Evolutionary conservation across 1,140 invertebrate species (phyloP).

Genomic region (Potamilus streckersoni): DNA sequence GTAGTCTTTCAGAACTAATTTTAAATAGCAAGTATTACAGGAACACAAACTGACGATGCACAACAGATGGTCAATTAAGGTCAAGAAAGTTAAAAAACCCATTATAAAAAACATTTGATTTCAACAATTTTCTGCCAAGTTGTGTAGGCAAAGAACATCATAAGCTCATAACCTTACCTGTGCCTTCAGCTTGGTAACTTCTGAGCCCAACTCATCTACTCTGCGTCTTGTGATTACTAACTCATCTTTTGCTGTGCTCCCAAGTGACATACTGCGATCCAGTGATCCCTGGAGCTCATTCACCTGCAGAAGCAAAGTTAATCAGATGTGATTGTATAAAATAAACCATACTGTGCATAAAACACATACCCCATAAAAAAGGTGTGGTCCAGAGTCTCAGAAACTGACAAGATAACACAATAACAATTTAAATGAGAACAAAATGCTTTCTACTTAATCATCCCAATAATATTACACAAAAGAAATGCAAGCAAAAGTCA

Average conservation of each 20-base stretch:
- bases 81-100: not conserved
- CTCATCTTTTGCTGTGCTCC: conserved; percentile 80
- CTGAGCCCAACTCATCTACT: conserved; percentile 79
- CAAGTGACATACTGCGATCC: conserved; percentile 69
- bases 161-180: conserved; percentile 43
- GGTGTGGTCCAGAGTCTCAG: too few relatives aligned
- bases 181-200: conserved; percentile 77
- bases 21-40: not conserved
- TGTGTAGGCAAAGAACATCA: not conserved
- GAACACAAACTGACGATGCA: not conserved
- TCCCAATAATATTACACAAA: too few relatives aligned
- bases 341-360: too few relatives aligned
- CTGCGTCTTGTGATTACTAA: conserved; percentile 78
- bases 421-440: too few relatives aligned
- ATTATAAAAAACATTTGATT: not conserved
- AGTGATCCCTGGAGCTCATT: conserved; percentile 51
- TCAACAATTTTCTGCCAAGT: not conserved
- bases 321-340: too few relatives aligned
- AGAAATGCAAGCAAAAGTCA: too few relatives aligned
- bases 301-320: conserved; percentile 42
- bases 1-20: not conserved
- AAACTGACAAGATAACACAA: too few relatives aligned
- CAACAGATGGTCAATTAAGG: not conserved
- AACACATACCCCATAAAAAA: too few relatives aligned
- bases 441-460: too few relatives aligned